Evolutionary conservation across 2,113 vertebrate genomes (phyloP), one percentile per base, ranked within the genome.

Genomic region (Oceanodroma tethys): DNA sequence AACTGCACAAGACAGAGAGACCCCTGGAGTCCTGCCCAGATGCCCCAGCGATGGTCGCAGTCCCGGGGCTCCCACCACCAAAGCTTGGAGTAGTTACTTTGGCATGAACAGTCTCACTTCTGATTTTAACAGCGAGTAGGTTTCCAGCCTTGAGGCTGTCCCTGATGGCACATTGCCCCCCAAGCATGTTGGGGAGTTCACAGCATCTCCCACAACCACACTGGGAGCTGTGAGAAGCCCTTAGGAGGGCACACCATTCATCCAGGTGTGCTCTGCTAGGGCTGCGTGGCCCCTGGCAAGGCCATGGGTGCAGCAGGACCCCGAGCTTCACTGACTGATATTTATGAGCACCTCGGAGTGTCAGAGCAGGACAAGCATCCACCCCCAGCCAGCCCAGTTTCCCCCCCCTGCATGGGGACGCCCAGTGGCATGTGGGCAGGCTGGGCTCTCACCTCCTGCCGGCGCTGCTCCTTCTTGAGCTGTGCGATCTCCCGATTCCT

Each of bases 391-490:
- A 80, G 40, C 10, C 19, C 63, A 36, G 66, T 5, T 22, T n/a
- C n/a, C 5, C 16, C 11, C 9, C 10, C 42, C 27, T 2, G 56
- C 73, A 13, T 3, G 0, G 27, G 38, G 42, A 32, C 0, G 5
- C 21, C 26, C 26, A 25, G 42, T 3, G 8, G 10, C 40, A 26
- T 0, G 1, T 1, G 1, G 50, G 22, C 18, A 3, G 18, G 30
- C 38, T 10, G 42, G 34, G 43, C n/a, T 29, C 89, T 66, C 42
- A 92, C 88, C 67, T 92, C 94, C 88, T 99, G 99, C 10, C 99
- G 97, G 11, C 99, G 98, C 94, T 99, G 99, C 93, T 99, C 99
- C 97, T 99, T 99, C 98, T 99, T 99, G 58, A 99, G 98, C 96
- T 99, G 99, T 0, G 99, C 99, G 0, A 99, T 99, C 98, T 99